Base-by-base conservation (phyloP, 2,113 vertebrate species). In the Podarcis cretensis region DNA sequence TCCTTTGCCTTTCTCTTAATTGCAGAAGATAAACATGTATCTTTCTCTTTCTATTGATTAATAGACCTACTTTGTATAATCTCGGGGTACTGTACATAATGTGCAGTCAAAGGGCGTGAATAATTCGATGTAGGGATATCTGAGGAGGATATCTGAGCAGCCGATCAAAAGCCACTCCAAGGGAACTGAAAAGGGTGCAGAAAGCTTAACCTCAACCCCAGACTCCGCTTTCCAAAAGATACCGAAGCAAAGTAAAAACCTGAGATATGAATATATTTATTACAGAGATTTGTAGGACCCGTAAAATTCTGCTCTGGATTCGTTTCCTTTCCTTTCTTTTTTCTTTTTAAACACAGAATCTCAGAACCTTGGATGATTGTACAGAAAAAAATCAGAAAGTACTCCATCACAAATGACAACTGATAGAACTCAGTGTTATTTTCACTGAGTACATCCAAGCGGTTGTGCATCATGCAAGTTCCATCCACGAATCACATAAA, bases 391-490 rank as follows among this genome's bases (percentile, higher is more conserved):
- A 95, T 91, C 93, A 92, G 94, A 89, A 95, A 91, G 96, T 91
- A 92, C 94, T 95, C 35, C 85, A 90, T 97, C 96, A 97, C 96
- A 96, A 94, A 95, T 89, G 40, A 96, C 94, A 97, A 98, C 98
- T 99, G 98, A 99, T 98, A 99, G 98, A 99, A 98, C 98, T 99
- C 98, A 98, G 98, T 97, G 94, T 96, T 96, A 94, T 93, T 94
- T 96, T 96, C 94, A 94, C 89, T 87, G 91, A 93, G 94, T 90
- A 98, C 97, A 97, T 96, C 95, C 97, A 97, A 97, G 97, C 97
- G 95, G 10, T 96, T 92, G 96, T 92, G 97, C 96, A 80, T 97
- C 98, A 98, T 98, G 98, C 98, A 98, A 95, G 96, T 95, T 96
- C 95, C 84, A 63, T 93, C 97, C 96, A 97, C 94, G 93, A 97